These are phyloP conservation scores for Lochmaea crataegi DNA, from an alignment of 2,888 invertebrate species.

Conservation along the genomic window DNA sequence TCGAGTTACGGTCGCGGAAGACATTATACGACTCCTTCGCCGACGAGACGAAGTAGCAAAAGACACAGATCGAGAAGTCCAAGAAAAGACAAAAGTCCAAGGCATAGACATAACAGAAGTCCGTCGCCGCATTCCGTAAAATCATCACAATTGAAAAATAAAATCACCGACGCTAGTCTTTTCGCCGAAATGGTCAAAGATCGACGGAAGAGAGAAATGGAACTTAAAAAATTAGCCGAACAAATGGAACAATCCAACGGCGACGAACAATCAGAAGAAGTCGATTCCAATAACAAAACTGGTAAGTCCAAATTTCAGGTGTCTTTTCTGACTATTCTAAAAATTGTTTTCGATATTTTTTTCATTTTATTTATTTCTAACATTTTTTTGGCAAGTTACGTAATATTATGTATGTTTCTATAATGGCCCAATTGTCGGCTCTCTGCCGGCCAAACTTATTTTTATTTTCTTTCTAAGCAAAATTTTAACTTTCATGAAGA, in stretches of 20 bases:
- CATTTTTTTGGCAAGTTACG: too few species aligned
- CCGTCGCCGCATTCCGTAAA: constrained; percentile 63
- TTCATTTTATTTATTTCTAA: too few species aligned
- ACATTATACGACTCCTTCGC: constrained; percentile 65
- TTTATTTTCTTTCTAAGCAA: too few species aligned
- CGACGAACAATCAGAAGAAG: constrained; percentile 18
- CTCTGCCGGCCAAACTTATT: too few species aligned
- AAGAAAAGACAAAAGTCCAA: constrained; percentile 55
- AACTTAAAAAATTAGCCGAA: constrained; percentile 71
- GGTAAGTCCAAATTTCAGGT: constrained; percentile 2
- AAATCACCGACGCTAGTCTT: constrained; percentile 88
- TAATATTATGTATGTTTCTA: too few species aligned
- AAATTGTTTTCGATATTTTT: too few species aligned
- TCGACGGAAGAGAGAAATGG: constrained; percentile 83
- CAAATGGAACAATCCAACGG: constrained; percentile 62
- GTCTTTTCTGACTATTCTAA: too few species aligned
- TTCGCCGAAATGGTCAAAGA: constrained; percentile 92
- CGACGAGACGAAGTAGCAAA: constrained; percentile 62
- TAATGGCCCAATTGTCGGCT: too few species aligned
- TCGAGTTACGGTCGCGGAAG: constrained; percentile 64
- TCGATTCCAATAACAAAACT: constrained; percentile 52
- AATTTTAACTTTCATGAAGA: too few species aligned
- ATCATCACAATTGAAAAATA: constrained; percentile 77
- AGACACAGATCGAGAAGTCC: constrained; percentile 69
- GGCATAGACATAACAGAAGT: constrained; percentile 56